Conservation (phyloP, 2,113 vertebrate genomes). For the Periophthalmus modestus region DNA sequence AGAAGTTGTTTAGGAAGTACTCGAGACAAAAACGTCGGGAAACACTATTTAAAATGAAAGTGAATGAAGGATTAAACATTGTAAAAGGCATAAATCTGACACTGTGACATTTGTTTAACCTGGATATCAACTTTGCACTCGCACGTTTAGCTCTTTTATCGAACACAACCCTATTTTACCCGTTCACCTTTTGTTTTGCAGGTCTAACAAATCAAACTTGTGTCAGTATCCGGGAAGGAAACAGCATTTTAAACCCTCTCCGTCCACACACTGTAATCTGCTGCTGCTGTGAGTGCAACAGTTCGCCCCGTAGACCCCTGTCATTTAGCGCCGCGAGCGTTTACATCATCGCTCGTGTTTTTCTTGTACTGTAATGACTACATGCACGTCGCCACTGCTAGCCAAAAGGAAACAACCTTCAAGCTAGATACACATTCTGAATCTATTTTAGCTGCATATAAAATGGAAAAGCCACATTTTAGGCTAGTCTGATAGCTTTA, state of each 20-base stretch:
- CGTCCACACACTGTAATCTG: background rate
- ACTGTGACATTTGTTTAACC: too few relatives aligned
- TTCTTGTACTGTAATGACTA: background rate
- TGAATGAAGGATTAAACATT: too few relatives aligned
- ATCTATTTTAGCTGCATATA: background rate
- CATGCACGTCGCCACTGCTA: background rate
- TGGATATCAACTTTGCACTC: too few relatives aligned
- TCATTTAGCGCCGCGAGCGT: background rate
- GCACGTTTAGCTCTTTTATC: too few relatives aligned
- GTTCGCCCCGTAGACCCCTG: background rate
- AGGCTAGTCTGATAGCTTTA: background rate
- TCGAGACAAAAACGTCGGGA: too few relatives aligned
- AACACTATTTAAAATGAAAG: too few relatives aligned
- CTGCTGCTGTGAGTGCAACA: background rate
- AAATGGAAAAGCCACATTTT: background rate
- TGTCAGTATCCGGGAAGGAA: background rate
- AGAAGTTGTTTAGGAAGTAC: too few relatives aligned
- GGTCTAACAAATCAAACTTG: background rate
- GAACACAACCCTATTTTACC: too few relatives aligned
- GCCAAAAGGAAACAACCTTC: background rate
- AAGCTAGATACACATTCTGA: background rate
- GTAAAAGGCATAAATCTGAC: too few relatives aligned
- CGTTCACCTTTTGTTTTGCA: too few relatives aligned
- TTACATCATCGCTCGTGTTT: conserved; percentile 2
- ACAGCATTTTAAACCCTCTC: background rate